phyloP scores from a whole-genome alignment of 2,888 invertebrate species.

The Euspilapteryx auroguttella region DNA sequence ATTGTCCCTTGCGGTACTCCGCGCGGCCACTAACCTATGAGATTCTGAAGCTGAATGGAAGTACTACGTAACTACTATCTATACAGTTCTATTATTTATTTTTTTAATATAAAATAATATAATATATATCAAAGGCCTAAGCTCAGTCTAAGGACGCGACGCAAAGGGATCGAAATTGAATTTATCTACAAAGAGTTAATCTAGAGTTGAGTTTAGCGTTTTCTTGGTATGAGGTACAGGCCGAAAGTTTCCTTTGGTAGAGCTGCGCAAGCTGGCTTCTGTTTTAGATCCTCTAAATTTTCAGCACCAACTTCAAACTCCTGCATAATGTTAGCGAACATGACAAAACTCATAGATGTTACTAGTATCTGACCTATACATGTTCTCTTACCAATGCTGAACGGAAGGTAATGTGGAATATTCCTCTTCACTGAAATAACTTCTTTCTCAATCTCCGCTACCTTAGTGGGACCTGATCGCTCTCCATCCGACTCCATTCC shows the following conservation, averaged over 20 bases:
- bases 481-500: slow-evolving; percentile 58
- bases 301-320: slow-evolving; percentile 67
- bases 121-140: no score
- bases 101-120: no score
- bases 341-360: slow-evolving; percentile 73
- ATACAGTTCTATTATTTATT: no score
- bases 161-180: no score
- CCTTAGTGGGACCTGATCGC: slow-evolving; percentile 16
- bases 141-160: no score
- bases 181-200: no score
- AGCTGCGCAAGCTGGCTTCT: slow-evolving; percentile 72
- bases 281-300: slow-evolving; percentile 50
- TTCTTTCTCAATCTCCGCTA: slow-evolving; percentile 27
- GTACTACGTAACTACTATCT: no score
- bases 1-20: no score
- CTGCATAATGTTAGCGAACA: slow-evolving; percentile 72
- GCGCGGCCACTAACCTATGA: no score
- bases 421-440: slow-evolving; percentile 47
- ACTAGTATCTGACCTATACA: slow-evolving; percentile 84
- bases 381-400: slow-evolving; percentile 84
- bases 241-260: slow-evolving; percentile 73
- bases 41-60: no score
- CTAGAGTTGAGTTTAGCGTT: slow-evolving; percentile 26
- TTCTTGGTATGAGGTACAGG: slow-evolving; percentile 60
- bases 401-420: slow-evolving; percentile 77